Evolutionary conservation across 2,113 vertebrate species (phyloP), one percentile per base, ranked within the genome.

Genomic region (Salminus brasiliensis): DNA sequence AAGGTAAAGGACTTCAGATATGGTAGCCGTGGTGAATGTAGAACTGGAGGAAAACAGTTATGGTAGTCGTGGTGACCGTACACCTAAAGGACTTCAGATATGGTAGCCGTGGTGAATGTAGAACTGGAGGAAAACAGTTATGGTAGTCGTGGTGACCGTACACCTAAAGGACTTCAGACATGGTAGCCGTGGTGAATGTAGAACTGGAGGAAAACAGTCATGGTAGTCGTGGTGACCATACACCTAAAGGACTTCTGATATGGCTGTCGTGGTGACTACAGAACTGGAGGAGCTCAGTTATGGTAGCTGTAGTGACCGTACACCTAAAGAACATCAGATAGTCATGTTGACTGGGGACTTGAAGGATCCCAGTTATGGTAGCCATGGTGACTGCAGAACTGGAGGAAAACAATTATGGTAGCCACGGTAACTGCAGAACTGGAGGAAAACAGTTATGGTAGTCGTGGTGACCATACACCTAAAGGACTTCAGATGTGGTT

Each of bases 51-150:
- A 41, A 8, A 16, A 91, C 83, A 89, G 88, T 86, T 90, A 75
- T 76, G 92, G 91, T 92, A 95, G 13, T 84, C 87, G 80, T 94
- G 92, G 73, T 91, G 87, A 57, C 95, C 93, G 4, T 86, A 92
- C 86, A 96, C 95, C 92, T 89, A 82, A 95, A 95, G 4, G 93
- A 75, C 8, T n/a, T n/a, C n/a, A n/a, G n/a, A 18, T 41, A 23
- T 4, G 49, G 39, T 63, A 41, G 36, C 21, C n/a, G 45, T 2
- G 23, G 13, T 16, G n/a, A 47, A 49, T 63, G 39, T 12, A 23
- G 45, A 66, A 41, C 23, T 72, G n/a, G 57, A 45, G n/a, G 29
- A 41, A 8, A 16, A 91, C 83, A 89, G 88, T 86, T 90, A 75
- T 76, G 92, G 91, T 92, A 95, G 13, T 84, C 87, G 80, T 94